Evolutionary conservation across 2,113 vertebrate species (phyloP).

Genomic region (Naja naja): DNA sequence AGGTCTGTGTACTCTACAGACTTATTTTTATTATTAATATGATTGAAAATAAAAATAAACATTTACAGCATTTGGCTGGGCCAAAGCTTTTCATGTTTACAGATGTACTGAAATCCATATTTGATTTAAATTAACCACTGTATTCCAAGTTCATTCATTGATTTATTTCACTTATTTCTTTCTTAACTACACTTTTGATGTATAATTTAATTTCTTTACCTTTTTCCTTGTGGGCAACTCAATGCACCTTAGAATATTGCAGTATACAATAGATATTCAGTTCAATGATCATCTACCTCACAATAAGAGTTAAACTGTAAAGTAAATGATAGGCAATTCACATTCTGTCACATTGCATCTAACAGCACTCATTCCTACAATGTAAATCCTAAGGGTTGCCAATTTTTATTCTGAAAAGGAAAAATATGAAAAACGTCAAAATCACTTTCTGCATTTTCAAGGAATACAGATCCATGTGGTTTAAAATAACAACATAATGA

Average conservation of each 20-base stretch:
- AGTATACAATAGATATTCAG: slow-evolving; percentile 25
- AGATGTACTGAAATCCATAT: not conserved
- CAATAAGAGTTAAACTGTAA: slow-evolving; percentile 15
- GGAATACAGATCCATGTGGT: not conserved
- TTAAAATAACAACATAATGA: not conserved
- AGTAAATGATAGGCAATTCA: not conserved
- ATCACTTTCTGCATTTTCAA: not conserved
- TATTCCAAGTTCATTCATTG: not conserved
- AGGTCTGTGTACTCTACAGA: not conserved
- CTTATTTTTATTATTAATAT: not conserved
- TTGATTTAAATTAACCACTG: not conserved
- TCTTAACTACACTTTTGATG: slow-evolving; percentile 40
- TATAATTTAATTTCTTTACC: slow-evolving; percentile 39
- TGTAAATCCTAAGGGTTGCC: slow-evolving; percentile 19
- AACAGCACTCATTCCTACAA: not conserved
- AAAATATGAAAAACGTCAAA: not conserved
- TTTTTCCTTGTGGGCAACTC: slow-evolving; percentile 17
- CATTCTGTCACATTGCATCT: slow-evolving; percentile 59
- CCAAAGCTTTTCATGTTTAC: not conserved
- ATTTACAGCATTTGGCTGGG: not conserved
- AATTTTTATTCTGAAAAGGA: not conserved
- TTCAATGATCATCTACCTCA: slow-evolving; percentile 31
- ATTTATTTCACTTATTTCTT: slow-evolving; percentile 36
- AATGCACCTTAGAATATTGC: slow-evolving; percentile 15
- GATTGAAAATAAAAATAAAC: not conserved